Conservation (phyloP, 2,888 invertebrate genomes). For the Lymantria dispar region DNA sequence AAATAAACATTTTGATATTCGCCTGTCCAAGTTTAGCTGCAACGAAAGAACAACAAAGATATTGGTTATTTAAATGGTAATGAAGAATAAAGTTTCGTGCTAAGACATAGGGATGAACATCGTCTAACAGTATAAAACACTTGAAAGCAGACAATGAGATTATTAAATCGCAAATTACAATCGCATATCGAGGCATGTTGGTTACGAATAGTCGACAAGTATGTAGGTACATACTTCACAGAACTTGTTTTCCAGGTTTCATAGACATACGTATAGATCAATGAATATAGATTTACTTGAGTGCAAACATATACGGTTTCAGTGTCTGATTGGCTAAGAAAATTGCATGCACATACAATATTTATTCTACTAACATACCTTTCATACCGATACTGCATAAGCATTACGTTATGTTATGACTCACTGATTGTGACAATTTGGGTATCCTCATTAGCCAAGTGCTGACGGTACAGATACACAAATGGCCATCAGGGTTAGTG, state of each 20-base stretch:
- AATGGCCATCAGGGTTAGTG: too few relatives aligned
- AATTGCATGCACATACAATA: too few relatives aligned
- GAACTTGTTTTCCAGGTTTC: constrained; percentile 51
- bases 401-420: too few relatives aligned
- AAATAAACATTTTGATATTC: constrained; percentile 1
- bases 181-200: constrained; percentile 32
- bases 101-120: constrained; percentile 20
- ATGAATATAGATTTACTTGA: constrained; percentile 28
- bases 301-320: neutral
- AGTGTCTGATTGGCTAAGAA: too few relatives aligned
- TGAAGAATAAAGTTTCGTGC: constrained; percentile 4
- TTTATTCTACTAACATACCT: too few relatives aligned
- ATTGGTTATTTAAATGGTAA: neutral
- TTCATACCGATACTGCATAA: too few relatives aligned
- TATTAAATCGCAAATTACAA: constrained; percentile 51
- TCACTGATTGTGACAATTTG: too few relatives aligned
- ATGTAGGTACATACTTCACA: constrained; percentile 21
- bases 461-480: too few relatives aligned
- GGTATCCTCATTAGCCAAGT: too few relatives aligned
- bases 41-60: neutral
- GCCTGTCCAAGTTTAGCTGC: constrained; percentile 4
- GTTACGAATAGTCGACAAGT: constrained; percentile 32
- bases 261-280: constrained; percentile 11
- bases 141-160: constrained; percentile 44
- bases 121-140: constrained; percentile 1